A percentile compares a stretch with the other conserved stretches of the same genome.
These are phyloP conservation scores for Cariama cristata DNA, from an alignment of 2,113 vertebrate species.

Conservation along the genomic window DNA sequence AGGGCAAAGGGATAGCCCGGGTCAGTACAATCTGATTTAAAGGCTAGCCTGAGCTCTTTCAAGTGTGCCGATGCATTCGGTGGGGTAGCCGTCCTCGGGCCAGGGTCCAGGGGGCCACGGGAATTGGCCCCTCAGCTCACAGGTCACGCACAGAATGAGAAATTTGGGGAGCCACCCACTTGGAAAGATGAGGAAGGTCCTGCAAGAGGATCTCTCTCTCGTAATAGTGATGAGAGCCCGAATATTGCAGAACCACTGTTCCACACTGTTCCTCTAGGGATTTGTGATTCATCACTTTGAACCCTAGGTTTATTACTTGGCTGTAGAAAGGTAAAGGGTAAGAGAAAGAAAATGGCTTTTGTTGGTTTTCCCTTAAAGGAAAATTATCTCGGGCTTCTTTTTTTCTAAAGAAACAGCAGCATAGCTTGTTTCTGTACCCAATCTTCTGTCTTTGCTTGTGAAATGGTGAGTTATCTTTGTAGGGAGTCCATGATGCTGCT, in stretches of 20 bases:
- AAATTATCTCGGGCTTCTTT: background rate
- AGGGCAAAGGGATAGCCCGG: background rate
- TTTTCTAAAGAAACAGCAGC: background rate
- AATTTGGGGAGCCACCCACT: background rate
- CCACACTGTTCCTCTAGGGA: background rate
- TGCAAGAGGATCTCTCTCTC: background rate
- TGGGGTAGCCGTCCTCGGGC: background rate
- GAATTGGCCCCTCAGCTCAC: background rate
- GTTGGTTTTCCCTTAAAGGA: background rate
- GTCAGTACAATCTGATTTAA: background rate
- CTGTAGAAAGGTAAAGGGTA: background rate
- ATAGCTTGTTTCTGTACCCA: background rate
- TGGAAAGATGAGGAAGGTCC: background rate
- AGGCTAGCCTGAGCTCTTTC: background rate
- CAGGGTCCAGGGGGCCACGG: background rate
- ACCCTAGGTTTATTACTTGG: background rate
- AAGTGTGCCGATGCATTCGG: background rate
- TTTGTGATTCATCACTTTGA: constrained; percentile 14
- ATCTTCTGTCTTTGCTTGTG: background rate
- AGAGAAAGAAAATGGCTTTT: constrained; percentile 5
- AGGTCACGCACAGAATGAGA: background rate
- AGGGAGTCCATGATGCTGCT: background rate
- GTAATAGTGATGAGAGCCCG: background rate
- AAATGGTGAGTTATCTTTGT: background rate
- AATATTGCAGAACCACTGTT: background rate